Evolutionary conservation across 2,113 vertebrate genomes (phyloP).

Genomic region (Fukomys damarensis): DNA sequence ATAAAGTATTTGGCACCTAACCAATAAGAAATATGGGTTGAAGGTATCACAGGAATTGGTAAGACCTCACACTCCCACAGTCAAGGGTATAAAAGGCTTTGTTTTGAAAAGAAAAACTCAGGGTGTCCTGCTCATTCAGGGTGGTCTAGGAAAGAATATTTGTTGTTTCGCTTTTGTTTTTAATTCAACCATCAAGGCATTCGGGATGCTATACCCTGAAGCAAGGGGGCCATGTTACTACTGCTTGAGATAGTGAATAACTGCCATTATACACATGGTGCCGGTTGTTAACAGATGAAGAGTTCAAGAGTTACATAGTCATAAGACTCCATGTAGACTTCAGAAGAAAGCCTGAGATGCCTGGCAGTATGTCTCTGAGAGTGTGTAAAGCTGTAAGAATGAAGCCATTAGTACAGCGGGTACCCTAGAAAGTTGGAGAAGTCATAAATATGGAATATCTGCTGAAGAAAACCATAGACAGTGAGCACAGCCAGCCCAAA

Average conservation of each 20-base stretch:
- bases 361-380: not conserved
- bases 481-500: not conserved
- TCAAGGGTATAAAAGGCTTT: not conserved
- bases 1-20: not conserved
- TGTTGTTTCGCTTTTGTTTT: not conserved
- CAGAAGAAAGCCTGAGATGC: not conserved
- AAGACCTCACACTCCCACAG: not conserved
- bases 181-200: not conserved
- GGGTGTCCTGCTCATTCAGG: not conserved
- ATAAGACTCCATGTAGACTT: not conserved
- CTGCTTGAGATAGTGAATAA: not conserved
- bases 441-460: not conserved
- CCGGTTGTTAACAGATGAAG: not conserved
- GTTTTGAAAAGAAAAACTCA: not conserved
- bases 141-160: not conserved
- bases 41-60: not conserved
- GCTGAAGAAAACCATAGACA: not conserved
- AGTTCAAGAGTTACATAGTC: not conserved
- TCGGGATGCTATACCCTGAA: not conserved
- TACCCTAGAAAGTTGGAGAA: not conserved
- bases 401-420: not conserved
- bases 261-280: not conserved
- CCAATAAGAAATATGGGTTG: not conserved
- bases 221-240: not conserved
- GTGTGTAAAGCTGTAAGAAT: not conserved